Evolutionary conservation across 2,888 invertebrate species (phyloP), one percentile per base, ranked within the genome.

Genomic region (Heliconius erato): DNA sequence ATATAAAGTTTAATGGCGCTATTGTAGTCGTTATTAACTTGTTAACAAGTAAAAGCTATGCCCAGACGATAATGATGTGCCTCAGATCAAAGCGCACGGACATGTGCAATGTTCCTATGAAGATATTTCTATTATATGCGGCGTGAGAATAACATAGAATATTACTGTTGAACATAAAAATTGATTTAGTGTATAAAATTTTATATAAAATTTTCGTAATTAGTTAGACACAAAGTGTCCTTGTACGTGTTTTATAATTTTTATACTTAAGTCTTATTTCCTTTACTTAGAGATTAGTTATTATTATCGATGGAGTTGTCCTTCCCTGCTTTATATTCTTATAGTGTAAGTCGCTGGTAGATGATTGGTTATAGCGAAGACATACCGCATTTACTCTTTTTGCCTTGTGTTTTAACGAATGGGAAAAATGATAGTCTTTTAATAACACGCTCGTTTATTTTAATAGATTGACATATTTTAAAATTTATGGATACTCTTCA

Each of bases 101-200:
- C 83, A 79, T 78, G 83, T 77, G 84, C 83, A 85, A 79, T 74
- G 84, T 74, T 85, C 83, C 85, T 86, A 85, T 85, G 85, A 85
- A 87, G 86, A 87, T 85, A 86, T 88, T 86, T 87, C 86, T 86
- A 87, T 87, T 84, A 84, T 83, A 81, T 84, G 79, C 80, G 28
- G 79, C 82, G 81, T 82, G 85, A 84, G 84, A 84, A 79, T 84
- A 81, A 81, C 81, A 81, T 83, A 44, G 44, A 16, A 68, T 85
- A 79, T 81, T 84, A 82, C 84, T 82, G 85, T 84, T 79, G 81
- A 74, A 82, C 84, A 86, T 87, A 84, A 86, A 83, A 84, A 86
- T 86, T 85, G 85, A 86, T 86, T 81, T 78, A 84, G 74, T 63
- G 85, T 69, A 83, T 85, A 84, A 84, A 84, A 83, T 85, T 79